phyloP scores from a whole-genome alignment of 2,797 vertebrate genomes.

The Oreochromis grahami region DNA sequence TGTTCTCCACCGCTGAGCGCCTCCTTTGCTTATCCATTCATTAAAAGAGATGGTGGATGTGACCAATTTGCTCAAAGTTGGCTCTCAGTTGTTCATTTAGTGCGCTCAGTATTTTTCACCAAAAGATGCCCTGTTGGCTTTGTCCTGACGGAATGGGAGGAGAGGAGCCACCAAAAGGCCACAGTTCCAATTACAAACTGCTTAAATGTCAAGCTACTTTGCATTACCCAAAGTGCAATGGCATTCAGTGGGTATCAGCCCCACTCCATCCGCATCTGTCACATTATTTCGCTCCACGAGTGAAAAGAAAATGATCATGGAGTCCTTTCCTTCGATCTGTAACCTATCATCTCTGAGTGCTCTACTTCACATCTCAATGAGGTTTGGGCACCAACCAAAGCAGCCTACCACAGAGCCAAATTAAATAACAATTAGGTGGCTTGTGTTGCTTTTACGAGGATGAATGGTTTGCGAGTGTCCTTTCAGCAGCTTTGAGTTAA shows the following conservation, averaged over 20 bases:
- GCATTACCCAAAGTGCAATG: conserved; percentile 70
- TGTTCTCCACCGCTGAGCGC: background rate
- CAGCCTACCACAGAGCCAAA: conserved; percentile 17
- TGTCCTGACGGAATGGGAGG: conserved; percentile 49
- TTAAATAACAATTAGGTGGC: conserved; percentile 28
- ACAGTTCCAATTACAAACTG: conserved; percentile 72
- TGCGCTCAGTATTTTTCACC: conserved; percentile 26
- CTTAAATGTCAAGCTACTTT: conserved; percentile 79
- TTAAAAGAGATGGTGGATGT: conserved; percentile 14
- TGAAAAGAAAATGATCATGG: background rate
- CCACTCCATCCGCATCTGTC: conserved; percentile 58
- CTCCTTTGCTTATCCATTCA: conserved; percentile 1
- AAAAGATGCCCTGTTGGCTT: conserved; percentile 47
- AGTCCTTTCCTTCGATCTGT: background rate
- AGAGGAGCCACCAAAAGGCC: conserved; percentile 66
- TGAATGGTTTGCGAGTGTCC: conserved; percentile 11
- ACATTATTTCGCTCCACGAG: conserved; percentile 40
- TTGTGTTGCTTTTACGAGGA: conserved; percentile 20
- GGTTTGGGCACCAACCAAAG: background rate
- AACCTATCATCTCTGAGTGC: background rate
- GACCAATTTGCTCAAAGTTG: conserved; percentile 26
- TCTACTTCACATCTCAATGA: conserved; percentile 3
- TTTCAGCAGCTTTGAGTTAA: conserved; percentile 47
- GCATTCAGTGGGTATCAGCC: conserved; percentile 71
- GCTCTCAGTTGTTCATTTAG: conserved; percentile 28